A percentile compares a stretch with the other conserved stretches of the same genome.
These are phyloP conservation scores for Drosophila paranaensis DNA, from an alignment of 2,888 invertebrate genomes.

Conservation along the genomic window DNA sequence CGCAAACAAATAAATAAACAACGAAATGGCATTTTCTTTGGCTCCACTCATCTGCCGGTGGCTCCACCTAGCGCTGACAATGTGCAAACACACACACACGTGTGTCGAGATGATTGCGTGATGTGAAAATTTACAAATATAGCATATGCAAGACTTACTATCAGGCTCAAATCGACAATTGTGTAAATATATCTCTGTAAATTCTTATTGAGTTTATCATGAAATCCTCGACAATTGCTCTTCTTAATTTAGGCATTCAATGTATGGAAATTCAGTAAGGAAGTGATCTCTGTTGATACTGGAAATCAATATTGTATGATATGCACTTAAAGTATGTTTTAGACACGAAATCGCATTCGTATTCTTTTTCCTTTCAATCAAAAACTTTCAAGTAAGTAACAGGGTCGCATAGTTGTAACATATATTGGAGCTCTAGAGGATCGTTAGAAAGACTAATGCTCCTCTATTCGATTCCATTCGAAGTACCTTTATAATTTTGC, in stretches of 20 bases:
- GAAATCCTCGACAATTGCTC: too few relatives aligned
- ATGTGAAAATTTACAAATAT: neutral
- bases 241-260: neutral
- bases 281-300: neutral
- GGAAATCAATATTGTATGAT: too few relatives aligned
- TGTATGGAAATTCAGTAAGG: neutral
- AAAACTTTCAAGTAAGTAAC: neutral
- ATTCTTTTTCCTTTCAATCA: too few relatives aligned
- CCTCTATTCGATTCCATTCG: neutral
- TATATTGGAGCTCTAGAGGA: too few relatives aligned
- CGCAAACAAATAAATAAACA: slow-evolving; percentile 64
- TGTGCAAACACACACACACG: slow-evolving; percentile 27
- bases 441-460: too few relatives aligned
- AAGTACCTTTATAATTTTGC: neutral
- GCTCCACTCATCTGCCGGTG: slow-evolving; percentile 11
- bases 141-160: neutral
- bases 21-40: slow-evolving; percentile 35
- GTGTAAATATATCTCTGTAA: neutral
- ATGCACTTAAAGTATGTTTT: too few relatives aligned
- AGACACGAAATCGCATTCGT: too few relatives aligned
- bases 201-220: neutral
- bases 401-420: too few relatives aligned
- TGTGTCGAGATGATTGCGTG: slow-evolving; percentile 18
- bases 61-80: slow-evolving; percentile 51
- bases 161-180: neutral